These are phyloP conservation scores for Drosophila percnosoma DNA, from an alignment of 2,888 invertebrate genomes.

Conservation along the genomic window DNA sequence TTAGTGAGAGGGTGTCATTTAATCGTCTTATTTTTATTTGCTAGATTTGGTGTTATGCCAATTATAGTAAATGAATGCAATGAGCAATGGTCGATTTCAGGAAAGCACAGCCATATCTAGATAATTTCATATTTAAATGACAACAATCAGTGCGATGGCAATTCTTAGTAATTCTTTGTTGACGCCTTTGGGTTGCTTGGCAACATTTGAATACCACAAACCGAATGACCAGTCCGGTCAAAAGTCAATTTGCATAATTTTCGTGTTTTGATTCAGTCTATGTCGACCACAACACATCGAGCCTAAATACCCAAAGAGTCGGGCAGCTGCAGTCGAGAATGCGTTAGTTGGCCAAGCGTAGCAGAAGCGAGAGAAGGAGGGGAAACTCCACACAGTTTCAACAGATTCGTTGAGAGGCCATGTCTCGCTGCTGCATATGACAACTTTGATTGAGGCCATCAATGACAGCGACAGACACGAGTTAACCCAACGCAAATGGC, in stretches of 20 bases:
- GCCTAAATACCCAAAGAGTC: constrained; percentile 15
- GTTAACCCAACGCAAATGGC: constrained; percentile 50
- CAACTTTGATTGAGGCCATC: constrained; percentile 75
- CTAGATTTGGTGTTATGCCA: not conserved
- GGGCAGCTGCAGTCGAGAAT: not conserved
- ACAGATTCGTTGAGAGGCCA: constrained; percentile 30
- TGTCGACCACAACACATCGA: constrained; percentile 26
- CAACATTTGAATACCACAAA: constrained; percentile 39
- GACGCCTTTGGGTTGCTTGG: constrained; percentile 3
- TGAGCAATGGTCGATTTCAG: not conserved
- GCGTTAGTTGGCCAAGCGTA: not conserved
- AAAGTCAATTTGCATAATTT: constrained; percentile 72
- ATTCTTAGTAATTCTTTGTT: constrained; percentile 11
- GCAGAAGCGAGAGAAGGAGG: not conserved
- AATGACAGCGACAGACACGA: constrained; percentile 53
- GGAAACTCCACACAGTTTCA: not conserved
- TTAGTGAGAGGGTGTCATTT: not conserved
- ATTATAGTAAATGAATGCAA: not conserved
- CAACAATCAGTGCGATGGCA: not conserved
- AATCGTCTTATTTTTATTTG: not conserved
- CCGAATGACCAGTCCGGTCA: constrained; percentile 17
- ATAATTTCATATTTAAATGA: not conserved
- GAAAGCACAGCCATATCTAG: not conserved
- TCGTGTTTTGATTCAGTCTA: constrained; percentile 44
- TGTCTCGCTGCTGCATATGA: constrained; percentile 60